phyloP scores from a whole-genome alignment of 2,888 invertebrate genomes.

The Ecdyonurus torrentis region DNA sequence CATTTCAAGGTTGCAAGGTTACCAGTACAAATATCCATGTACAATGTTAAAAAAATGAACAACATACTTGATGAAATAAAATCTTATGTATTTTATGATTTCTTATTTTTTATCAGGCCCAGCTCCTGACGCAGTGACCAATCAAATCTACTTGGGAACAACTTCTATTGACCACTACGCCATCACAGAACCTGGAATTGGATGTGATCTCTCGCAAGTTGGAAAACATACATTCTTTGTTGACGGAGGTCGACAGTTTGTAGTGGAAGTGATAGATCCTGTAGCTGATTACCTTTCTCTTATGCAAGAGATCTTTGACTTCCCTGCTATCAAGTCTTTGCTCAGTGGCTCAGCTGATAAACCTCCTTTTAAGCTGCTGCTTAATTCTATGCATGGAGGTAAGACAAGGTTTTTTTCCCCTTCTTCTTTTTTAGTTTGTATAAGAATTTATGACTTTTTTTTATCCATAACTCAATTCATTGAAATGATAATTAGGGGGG shows the following conservation, averaged over 20 bases:
- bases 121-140: constrained; percentile 79
- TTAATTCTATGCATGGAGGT: constrained; percentile 94
- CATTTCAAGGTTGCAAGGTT: no score
- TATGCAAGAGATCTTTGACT: constrained; percentile 97
- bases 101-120: constrained; percentile 45
- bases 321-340: constrained; percentile 53
- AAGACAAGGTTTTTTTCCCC: no score
- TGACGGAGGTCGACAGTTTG: constrained; percentile 36
- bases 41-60: no score
- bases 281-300: constrained; percentile 73
- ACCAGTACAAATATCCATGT: no score
- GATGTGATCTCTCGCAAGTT: constrained; percentile 55
- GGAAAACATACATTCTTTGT: constrained; percentile 49
- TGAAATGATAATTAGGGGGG: no score
- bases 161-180: constrained; percentile 62
- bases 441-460: no score
- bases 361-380: constrained; percentile 64
- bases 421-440: no score
- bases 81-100: constrained; percentile 4
- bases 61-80: no score
- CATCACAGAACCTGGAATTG: constrained; percentile 57
- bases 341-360: constrained; percentile 48
- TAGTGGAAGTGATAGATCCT: constrained; percentile 79
- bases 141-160: constrained; percentile 70
- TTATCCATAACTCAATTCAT: no score